Evolutionary conservation across 2,113 vertebrate genomes (phyloP).

Genomic region (Heterochromis multidens): DNA sequence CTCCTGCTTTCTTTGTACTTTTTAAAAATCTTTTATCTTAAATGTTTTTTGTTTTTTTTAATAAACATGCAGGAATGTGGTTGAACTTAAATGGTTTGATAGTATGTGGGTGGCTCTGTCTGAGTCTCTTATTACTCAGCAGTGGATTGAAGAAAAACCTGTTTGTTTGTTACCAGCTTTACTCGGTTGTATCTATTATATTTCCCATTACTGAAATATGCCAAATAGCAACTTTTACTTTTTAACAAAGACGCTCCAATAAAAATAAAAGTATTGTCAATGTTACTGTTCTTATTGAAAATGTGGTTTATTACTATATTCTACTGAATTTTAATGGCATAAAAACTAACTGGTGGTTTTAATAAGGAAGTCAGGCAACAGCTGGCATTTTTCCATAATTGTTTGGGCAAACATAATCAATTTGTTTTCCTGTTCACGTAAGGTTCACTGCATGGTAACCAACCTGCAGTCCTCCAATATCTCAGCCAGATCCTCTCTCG

Average conservation of each 20-base stretch:
- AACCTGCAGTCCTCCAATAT: neutral
- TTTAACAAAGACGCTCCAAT: neutral
- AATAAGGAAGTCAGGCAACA: neutral
- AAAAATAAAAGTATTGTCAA: no score
- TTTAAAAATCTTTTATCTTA: no score
- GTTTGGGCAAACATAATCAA: fast-evolving
- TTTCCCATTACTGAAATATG: neutral
- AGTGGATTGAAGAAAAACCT: neutral
- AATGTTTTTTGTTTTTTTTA: neutral
- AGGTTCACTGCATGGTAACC: neutral
- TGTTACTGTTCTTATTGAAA: no score
- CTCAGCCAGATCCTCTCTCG: neutral
- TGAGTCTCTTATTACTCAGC: neutral
- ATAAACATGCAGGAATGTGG: fast-evolving
- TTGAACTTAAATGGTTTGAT: neutral
- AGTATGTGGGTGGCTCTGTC: neutral
- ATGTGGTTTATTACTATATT: no score
- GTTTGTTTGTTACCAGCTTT: fast-evolving
- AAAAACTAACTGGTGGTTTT: neutral
- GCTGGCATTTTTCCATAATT: neutral
- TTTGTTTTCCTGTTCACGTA: fast-evolving
- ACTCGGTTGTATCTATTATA: no score
- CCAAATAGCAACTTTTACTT: neutral
- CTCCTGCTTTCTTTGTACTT: neutral
- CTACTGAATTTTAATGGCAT: no score